Conservation (phyloP, 2,888 invertebrate genomes). For the Eudasyphora cyanicolor region DNA sequence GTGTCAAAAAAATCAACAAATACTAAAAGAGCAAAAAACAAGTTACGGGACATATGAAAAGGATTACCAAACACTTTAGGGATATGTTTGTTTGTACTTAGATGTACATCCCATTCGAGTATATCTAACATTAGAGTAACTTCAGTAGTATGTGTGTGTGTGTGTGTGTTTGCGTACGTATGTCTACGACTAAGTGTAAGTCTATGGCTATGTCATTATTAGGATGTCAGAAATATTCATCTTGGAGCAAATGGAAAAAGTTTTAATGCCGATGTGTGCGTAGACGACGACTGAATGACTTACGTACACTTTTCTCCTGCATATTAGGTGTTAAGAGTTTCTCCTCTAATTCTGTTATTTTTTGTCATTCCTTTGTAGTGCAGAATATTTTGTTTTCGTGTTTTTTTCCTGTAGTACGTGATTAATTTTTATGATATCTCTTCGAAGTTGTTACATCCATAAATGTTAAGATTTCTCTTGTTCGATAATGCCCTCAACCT, state of each 20-base stretch:
- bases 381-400: slow-evolving; percentile 4
- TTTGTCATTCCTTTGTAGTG: not conserved
- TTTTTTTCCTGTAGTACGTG: slow-evolving; percentile 42
- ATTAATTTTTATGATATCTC: slow-evolving; percentile 35
- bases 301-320: not conserved
- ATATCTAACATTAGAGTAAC: slow-evolving; percentile 15
- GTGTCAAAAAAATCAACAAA: slow-evolving; percentile 42
- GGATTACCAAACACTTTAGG: slow-evolving; percentile 50
- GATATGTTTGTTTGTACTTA: slow-evolving; percentile 32
- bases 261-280: slow-evolving; percentile 41
- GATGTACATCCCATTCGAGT: not conserved
- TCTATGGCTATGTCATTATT: slow-evolving; percentile 28
- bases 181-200: no score
- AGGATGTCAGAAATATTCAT: slow-evolving; percentile 49
- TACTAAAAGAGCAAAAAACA: slow-evolving; percentile 23
- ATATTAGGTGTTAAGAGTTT: slow-evolving; percentile 43
- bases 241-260: slow-evolving; percentile 54
- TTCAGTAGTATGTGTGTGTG: no score
- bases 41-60: slow-evolving; percentile 34
- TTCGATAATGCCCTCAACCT: not conserved
- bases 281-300: not conserved
- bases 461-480: slow-evolving; percentile 26
- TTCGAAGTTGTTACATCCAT: not conserved
- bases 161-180: no score
- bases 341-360: slow-evolving; percentile 7